Evolutionary conservation across 2,888 invertebrate genomes (phyloP), one percentile per base, ranked within the genome.

Genomic region (Cheilosia variabilis): DNA sequence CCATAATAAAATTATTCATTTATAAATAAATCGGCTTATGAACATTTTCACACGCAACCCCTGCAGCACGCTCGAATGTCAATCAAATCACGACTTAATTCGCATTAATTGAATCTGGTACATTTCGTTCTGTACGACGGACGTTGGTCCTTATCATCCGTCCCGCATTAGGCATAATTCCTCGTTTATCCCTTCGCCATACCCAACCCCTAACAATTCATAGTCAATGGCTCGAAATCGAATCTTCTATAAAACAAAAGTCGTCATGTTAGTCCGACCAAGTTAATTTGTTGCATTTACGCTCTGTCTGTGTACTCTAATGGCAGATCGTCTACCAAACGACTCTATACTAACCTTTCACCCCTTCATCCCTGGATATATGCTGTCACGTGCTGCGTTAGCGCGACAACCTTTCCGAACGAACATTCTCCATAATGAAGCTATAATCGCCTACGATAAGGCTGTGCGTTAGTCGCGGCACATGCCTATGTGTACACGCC

Each of bases 391-490:
- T 86, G 86, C 72, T 72, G 60, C 52, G 52, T 72, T 68, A 80
- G 81, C 72, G 72, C 81, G 60, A 72, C 71, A 76, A 66, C 71
- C 66, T 86, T 76, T 66, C 45, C n/a, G 6, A 79, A 63, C 52
- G 76, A 81, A 81, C 72, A 77, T 86, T 71, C 57, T 72, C 75
- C 63, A 62, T 81, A 86, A 86, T 86, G 77, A 86, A 86, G 81
- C 81, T 72, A 86, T 86, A 86, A 86, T 81, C 81, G 72, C 57
- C 50, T 68, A 52, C 86, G 86, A 86, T 86, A 86, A 86, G 72
- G 81, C 43, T 34, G 52, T 81, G 81, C 72, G 86, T 81, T 81
- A 68, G 80, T 68, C 65, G 80, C 62, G 86, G 63, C 86, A 81
- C 81, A 81, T 72, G 86, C 71, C 86, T 86, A 75, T 80, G 37